Conservation (phyloP, 1,140 invertebrate species). For the Magallana gigas region DNA sequence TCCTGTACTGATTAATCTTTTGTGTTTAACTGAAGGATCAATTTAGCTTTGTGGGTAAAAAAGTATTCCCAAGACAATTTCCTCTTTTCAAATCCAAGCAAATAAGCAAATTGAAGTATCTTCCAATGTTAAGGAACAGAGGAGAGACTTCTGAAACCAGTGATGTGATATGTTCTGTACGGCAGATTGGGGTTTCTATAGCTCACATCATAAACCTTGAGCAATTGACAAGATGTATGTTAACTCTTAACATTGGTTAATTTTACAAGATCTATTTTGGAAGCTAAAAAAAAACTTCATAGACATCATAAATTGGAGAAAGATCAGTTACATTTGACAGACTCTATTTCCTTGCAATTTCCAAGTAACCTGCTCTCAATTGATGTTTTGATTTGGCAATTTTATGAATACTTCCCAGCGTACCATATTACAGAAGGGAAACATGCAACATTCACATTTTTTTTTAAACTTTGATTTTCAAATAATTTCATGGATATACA, state of each 20-base stretch:
- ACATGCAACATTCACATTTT: too few relatives aligned
- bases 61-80: conserved; percentile 26
- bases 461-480: too few relatives aligned
- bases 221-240: conserved; percentile 33
- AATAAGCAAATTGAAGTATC: conserved; percentile 5
- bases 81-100: conserved; percentile 30
- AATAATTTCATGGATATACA: too few relatives aligned
- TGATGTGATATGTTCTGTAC: conserved; percentile 16
- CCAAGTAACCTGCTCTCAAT: too few relatives aligned
- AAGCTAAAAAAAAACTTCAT: not conserved
- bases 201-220: conserved; percentile 1
- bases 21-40: conserved; percentile 24
- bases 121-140: not conserved
- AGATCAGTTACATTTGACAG: conserved; percentile 25
- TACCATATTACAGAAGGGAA: too few relatives aligned
- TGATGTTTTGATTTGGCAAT: too few relatives aligned
- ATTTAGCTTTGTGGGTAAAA: conserved; percentile 14
- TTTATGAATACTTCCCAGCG: too few relatives aligned
- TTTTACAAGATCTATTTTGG: conserved; percentile 34
- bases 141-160: not conserved
- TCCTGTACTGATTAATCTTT: conserved; percentile 18
- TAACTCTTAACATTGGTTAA: conserved; percentile 36
- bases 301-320: conserved; percentile 17
- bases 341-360: not conserved
- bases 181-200: not conserved